Evolutionary conservation across 2,888 invertebrate genomes (phyloP), one percentile per base, ranked within the genome.

Genomic region (Desoria tigrina): DNA sequence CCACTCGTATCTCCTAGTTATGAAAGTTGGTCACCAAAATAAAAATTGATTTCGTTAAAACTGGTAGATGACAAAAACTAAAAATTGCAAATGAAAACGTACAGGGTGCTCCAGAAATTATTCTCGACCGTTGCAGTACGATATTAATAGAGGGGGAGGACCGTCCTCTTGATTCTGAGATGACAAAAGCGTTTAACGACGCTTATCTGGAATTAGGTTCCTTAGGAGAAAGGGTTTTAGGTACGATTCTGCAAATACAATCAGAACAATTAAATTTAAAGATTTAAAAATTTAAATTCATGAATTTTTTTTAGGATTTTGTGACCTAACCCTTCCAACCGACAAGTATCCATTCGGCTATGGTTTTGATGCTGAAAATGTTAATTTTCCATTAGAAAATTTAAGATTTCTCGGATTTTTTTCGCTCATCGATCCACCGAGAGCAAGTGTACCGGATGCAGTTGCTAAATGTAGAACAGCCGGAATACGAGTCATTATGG

Each of bases 1-100:
- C 79, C 91, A 91, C 26, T 87, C 94, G 67, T 90, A 93, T 78
- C 81, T 95, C 78, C 86, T 90, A 78, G 95, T 89, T 57, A 97
- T 97, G 96, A 97, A 98, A 89, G 96, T 96, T 63, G 95, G 95
- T 45, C 24, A 50, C 27, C 23, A 14, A 16, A 14, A 27, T 9
- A 27, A 54, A 27, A 50, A 9, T 6, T 54, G 50, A 16, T 23
- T 6, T 37, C 42, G 39, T 14, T 37, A 16, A 21, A 39, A 11
- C n/a, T n/a, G n/a, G n/a, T n/a, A n/a, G n/a, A n/a, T n/a, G n/a
- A n/a, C n/a, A n/a, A n/a, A n/a, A n/a, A n/a, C n/a, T n/a, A n/a
- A n/a, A n/a, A n/a, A n/a, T n/a, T n/a, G n/a, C 18, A 21, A 18
- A 11, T 7, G 2, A 18, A 16, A 16, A 27, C 1, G 21, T 45